A percentile compares a stretch with the other conserved stretches of the same genome.
These are phyloP conservation scores for Saccostrea glomerata DNA, from an alignment of 1,140 invertebrate genomes.

Conservation along the genomic window DNA sequence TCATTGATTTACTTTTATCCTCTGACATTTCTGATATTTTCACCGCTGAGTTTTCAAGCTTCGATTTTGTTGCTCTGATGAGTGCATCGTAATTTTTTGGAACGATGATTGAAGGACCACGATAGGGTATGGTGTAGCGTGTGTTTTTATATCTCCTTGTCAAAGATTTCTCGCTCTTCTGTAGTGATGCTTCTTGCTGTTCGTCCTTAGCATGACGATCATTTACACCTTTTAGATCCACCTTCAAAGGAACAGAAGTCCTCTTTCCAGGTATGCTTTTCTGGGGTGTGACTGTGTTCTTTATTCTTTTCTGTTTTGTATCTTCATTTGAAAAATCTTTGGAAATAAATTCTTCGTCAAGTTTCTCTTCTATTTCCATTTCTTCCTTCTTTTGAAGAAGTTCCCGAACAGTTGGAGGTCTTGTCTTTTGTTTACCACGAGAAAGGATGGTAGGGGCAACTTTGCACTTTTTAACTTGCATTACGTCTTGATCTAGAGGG, in stretches of 20 bases:
- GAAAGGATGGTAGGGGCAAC: neutral
- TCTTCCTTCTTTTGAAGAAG: neutral
- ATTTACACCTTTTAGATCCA: neutral
- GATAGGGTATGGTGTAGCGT: slow-evolving; percentile 11
- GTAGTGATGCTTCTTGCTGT: neutral
- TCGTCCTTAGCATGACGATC: neutral
- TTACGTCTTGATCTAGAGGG: neutral
- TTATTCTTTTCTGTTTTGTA: neutral
- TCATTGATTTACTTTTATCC: neutral
- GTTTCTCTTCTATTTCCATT: neutral
- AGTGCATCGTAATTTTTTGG: slow-evolving; percentile 32
- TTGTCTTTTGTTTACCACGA: neutral
- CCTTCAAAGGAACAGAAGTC: neutral
- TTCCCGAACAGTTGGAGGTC: neutral
- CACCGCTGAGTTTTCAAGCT: neutral
- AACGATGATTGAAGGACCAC: slow-evolving; percentile 12
- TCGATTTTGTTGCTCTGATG: neutral
- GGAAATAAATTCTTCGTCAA: neutral
- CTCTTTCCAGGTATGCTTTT: slow-evolving; percentile 1
- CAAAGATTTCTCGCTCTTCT: slow-evolving; percentile 10
- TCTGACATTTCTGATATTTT: neutral
- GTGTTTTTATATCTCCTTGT: slow-evolving; percentile 32
- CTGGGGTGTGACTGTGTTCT: neutral
- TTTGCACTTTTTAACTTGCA: neutral
- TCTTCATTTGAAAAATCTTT: neutral